Evolutionary conservation across 2,113 vertebrate species (phyloP).

Genomic region (Platycercus adscitus): DNA sequence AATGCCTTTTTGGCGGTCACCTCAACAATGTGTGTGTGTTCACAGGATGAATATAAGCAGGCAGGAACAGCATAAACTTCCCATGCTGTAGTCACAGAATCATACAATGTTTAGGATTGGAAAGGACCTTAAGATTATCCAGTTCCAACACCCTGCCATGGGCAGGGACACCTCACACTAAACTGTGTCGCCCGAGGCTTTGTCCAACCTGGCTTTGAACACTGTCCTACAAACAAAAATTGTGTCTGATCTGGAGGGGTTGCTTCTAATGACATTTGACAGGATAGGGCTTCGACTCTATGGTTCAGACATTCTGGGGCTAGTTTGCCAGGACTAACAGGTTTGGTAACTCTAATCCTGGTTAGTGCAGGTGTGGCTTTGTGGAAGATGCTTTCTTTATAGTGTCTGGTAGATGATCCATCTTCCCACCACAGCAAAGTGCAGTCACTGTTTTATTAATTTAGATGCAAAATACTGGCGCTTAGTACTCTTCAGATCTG

Average conservation of each 20-base stretch:
- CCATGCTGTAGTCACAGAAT: neutral
- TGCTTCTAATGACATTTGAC: neutral
- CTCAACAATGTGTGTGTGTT: fast-evolving
- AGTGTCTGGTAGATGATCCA: neutral
- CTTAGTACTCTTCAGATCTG: neutral
- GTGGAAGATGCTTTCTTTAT: neutral
- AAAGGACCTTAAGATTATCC: neutral
- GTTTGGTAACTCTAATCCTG: neutral
- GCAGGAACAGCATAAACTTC: neutral
- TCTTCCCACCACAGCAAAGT: neutral
- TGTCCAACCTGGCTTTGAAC: neutral
- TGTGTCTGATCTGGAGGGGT: neutral
- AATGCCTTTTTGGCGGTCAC: neutral
- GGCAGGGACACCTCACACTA: neutral
- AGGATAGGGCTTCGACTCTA: neutral
- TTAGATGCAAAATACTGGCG: neutral
- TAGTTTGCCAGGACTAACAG: neutral
- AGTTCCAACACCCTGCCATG: neutral
- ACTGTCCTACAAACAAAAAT: neutral
- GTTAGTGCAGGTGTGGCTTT: neutral
- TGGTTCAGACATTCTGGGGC: neutral
- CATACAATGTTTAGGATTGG: neutral
- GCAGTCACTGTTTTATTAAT: neutral
- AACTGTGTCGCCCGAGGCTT: neutral
- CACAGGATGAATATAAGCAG: neutral